Conservation (phyloP, 2,888 invertebrate species). For the Sarcophaga caerulescens region DNA sequence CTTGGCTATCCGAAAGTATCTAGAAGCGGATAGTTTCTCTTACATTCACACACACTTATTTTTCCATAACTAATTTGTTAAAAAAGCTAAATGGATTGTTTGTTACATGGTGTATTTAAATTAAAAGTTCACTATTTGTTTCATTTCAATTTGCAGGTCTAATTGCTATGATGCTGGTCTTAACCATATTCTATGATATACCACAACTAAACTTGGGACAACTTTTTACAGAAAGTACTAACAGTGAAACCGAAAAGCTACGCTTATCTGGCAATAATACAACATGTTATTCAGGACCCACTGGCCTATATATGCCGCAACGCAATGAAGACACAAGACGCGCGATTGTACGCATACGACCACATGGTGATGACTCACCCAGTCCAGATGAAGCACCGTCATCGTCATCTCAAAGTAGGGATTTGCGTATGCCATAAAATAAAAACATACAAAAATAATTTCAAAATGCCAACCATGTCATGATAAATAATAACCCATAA, state of each 20-base stretch:
- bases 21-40: no score
- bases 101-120: no score
- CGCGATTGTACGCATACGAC: slow-evolving; percentile 85
- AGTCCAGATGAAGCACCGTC: slow-evolving; percentile 87
- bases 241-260: slow-evolving; percentile 86
- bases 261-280: slow-evolving; percentile 83
- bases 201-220: slow-evolving; percentile 92
- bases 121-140: no score
- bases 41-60: no score
- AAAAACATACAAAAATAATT: slow-evolving; percentile 3
- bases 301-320: slow-evolving; percentile 81
- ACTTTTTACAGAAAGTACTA: slow-evolving; percentile 86
- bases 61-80: no score
- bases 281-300: slow-evolving; percentile 79
- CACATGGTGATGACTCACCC: slow-evolving; percentile 85
- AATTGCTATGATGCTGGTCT: slow-evolving; percentile 91
- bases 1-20: no score
- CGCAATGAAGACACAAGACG: slow-evolving; percentile 83
- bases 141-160: slow-evolving; percentile 83
- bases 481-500: slow-evolving; percentile 14
- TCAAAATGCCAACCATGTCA: slow-evolving; percentile 36
- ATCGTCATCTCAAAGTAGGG: slow-evolving; percentile 84
- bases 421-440: slow-evolving; percentile 83
- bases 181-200: slow-evolving; percentile 93
- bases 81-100: no score